Evolutionary conservation across 2,888 invertebrate genomes (phyloP).

Genomic region (Quadroppia sp.): DNA sequence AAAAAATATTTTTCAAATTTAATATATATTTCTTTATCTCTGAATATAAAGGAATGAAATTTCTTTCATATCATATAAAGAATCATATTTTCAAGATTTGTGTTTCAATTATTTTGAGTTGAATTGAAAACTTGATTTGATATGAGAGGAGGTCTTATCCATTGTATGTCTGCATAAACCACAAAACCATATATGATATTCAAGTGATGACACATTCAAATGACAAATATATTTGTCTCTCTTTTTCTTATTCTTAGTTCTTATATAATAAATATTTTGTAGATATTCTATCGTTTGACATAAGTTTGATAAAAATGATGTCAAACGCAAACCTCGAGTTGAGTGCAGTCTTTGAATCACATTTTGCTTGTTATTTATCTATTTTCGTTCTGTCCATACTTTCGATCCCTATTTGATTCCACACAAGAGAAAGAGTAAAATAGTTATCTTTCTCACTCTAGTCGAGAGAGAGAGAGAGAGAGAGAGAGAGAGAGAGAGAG

Average conservation of each 20-base stretch:
- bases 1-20: neutral
- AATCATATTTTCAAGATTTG: neutral
- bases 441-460: neutral
- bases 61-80: neutral
- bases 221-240: neutral
- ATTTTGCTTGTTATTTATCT: neutral
- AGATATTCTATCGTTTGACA: conserved; percentile 1
- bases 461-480: neutral
- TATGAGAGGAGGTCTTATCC: neutral
- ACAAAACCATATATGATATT: conserved; percentile 2
- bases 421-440: neutral
- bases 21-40: no score
- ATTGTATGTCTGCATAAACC: neutral
- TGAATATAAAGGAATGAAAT: neutral
- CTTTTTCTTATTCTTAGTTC: neutral
- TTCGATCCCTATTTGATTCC: neutral
- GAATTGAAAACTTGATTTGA: neutral
- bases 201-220: neutral
- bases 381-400: neutral
- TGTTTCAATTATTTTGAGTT: conserved; percentile 3
- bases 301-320: conserved; percentile 14
- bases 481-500: neutral
- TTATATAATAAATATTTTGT: neutral
- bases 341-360: neutral
- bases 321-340: neutral